phyloP scores from a whole-genome alignment of 2,113 vertebrate species.

The Labeo catla region DNA sequence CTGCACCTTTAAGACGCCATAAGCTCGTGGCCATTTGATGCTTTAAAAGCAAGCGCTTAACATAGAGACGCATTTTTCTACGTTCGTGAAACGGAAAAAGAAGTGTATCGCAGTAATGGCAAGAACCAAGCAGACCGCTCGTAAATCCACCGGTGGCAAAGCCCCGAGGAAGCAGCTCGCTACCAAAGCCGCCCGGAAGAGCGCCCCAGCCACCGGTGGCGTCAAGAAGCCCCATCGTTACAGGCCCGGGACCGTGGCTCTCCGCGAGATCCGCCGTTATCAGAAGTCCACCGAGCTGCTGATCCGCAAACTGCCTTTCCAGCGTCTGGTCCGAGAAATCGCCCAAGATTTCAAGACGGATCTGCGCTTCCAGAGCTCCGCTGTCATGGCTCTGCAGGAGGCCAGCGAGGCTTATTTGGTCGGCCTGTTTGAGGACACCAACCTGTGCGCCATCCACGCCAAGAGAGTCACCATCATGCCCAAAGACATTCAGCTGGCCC shows the following conservation, averaged over 20 bases:
- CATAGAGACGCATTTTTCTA: too few relatives aligned
- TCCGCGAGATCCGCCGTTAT: background rate
- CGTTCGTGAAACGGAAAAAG: too few relatives aligned
- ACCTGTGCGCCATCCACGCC: slow-evolving; percentile 83
- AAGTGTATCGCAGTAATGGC: background rate
- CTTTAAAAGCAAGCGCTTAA: too few relatives aligned
- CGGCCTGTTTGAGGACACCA: slow-evolving; percentile 83
- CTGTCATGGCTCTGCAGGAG: slow-evolving; percentile 68
- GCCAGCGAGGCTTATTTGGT: slow-evolving; percentile 84
- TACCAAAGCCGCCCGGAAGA: background rate
- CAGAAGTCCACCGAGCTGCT: background rate
- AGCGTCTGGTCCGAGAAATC: background rate
- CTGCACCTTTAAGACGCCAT: too few relatives aligned
- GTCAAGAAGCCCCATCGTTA: background rate
- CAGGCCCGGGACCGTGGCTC: background rate
- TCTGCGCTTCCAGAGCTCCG: background rate
- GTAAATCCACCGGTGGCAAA: background rate
- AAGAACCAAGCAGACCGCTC: background rate
- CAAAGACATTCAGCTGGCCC: slow-evolving; percentile 87
- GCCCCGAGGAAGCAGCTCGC: background rate
- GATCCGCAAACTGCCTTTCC: background rate
- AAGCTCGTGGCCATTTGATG: too few relatives aligned
- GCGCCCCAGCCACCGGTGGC: background rate
- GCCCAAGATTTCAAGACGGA: background rate
- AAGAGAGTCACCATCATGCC: slow-evolving; percentile 85